These are phyloP conservation scores for Aporophyla lueneburgensis DNA, from an alignment of 2,888 invertebrate species.

Conservation along the genomic window DNA sequence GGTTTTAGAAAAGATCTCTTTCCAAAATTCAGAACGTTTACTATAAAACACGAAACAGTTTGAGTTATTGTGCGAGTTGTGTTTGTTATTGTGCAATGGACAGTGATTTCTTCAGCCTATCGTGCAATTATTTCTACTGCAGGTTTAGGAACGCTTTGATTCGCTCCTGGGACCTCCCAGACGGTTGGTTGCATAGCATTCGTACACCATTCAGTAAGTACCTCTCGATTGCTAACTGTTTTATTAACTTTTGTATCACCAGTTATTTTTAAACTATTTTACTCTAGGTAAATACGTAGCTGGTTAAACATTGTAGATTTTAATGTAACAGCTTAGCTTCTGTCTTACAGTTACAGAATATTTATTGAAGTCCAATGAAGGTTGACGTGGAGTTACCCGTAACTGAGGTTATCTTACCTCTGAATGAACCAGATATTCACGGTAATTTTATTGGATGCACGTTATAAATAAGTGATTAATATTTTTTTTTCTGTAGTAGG, in stretches of 20 bases:
- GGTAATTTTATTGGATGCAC: slow-evolving; percentile 56
- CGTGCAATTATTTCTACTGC: slow-evolving; percentile 76
- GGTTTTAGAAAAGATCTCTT: slow-evolving; percentile 20
- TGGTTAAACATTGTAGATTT: neutral
- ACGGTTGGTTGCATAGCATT: slow-evolving; percentile 78
- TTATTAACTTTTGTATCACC: neutral
- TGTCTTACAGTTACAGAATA: slow-evolving; percentile 70
- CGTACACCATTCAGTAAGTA: slow-evolving; percentile 74
- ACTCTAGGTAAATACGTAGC: neutral
- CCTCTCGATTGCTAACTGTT: neutral
- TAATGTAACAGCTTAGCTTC: slow-evolving; percentile 33
- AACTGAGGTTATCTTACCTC: slow-evolving; percentile 47
- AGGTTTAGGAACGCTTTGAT: slow-evolving; percentile 80
- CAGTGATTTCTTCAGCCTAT: slow-evolving; percentile 57
- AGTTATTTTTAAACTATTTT: neutral
- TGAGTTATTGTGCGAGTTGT: slow-evolving; percentile 26
- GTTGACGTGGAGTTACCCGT: slow-evolving; percentile 68
- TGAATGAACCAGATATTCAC: slow-evolving; percentile 45
- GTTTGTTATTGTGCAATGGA: slow-evolving; percentile 69
- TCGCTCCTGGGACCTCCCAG: slow-evolving; percentile 81
- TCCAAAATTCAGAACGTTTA: slow-evolving; percentile 40
- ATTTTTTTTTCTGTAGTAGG: neutral
- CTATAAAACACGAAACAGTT: neutral
- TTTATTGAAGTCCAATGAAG: slow-evolving; percentile 58
- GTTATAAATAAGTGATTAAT: neutral